Evolutionary conservation across 1,140 invertebrate genomes (phyloP).

Genomic region (Aporrectodea caliginosa): DNA sequence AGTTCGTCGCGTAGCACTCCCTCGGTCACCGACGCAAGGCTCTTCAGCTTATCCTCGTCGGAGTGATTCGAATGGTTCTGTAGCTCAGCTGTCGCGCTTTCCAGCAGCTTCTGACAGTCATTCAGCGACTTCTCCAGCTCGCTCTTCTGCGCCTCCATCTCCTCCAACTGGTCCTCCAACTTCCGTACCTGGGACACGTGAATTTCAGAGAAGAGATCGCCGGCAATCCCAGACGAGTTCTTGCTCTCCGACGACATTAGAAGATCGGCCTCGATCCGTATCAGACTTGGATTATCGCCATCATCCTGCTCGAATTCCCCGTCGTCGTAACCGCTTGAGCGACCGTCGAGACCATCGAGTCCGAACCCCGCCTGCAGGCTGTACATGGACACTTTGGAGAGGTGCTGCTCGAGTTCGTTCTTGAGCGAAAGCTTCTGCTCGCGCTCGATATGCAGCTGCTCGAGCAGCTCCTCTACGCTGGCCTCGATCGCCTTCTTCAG

Average conservation of each 20-base stretch:
- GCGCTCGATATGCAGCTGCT: slow-evolving; percentile 84
- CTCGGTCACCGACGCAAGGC: neutral
- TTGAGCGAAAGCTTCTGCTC: slow-evolving; percentile 95
- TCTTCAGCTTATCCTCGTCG: neutral
- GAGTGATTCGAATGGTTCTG: neutral
- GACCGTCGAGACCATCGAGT: slow-evolving; percentile 23
- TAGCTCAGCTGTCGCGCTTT: neutral
- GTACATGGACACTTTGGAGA: slow-evolving; percentile 71
- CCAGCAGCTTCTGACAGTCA: neutral
- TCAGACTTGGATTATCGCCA: slow-evolving; percentile 65
- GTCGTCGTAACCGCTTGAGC: neutral
- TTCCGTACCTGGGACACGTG: slow-evolving; percentile 91
- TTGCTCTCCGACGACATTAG: slow-evolving; percentile 35
- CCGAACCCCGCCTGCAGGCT: slow-evolving; percentile 61
- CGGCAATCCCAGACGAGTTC: slow-evolving; percentile 56
- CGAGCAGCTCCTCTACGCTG: slow-evolving; percentile 93
- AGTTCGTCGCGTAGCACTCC: neutral
- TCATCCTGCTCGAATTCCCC: slow-evolving; percentile 61
- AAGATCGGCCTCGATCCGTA: slow-evolving; percentile 73
- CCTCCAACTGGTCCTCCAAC: slow-evolving; percentile 88
- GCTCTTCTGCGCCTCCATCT: slow-evolving; percentile 55
- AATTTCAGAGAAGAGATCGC: slow-evolving; percentile 93
- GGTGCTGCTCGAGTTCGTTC: slow-evolving; percentile 89
- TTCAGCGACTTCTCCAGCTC: slow-evolving; percentile 41
- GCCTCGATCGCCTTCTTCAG: slow-evolving; percentile 87